Evolutionary conservation across 2,888 invertebrate genomes (phyloP), one percentile per base, ranked within the genome.

Genomic region (Caenorhabditis auriculariae): DNA sequence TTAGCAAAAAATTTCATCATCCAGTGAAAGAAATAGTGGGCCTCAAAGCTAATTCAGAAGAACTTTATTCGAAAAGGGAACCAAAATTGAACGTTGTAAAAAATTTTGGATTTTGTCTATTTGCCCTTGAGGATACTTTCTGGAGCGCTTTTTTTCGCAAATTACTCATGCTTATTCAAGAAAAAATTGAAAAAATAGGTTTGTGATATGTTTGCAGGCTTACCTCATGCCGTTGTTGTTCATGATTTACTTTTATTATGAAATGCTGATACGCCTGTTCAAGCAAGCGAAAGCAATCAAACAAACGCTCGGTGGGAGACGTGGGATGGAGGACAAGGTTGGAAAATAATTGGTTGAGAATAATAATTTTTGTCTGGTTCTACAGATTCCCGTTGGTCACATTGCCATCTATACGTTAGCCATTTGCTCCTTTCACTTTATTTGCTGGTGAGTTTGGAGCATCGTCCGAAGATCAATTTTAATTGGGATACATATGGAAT

Each of bases 341-440:
- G n/a, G 32, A n/a, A n/a, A 7, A 42, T 21, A 21, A n/a, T 3
- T 17, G 21, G 19, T 17, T 9, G 28, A 46, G 28, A 46, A 39
- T 32, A 17, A 23, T 2, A 44, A 45, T 46, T 12, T 15, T 3
- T 24, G 23, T 15, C 26, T 17, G 45, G 57, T 52, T n/a, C 37
- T 70, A 38, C 60, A 71, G 41, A 69, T 80, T 24, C 80, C 80
- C n/a, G 72, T 80, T 2, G 69, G 68, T 4, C 71, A 74, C 17
- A 76, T 80, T 24, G 78, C 78, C 41, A 67, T 72, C 37, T 80
- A 80, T 65, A 80, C 80, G 0, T 65, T 80, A n/a, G 76, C 74
- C 35, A 80, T 80, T 39, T 80, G 77, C 43, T 63, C 64, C 6
- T 78, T 80, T 60, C 78, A 77, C 50, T 76, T 80, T 29, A 44